phyloP scores from a whole-genome alignment of 2,797 vertebrate species.

The Myotis findleyi region DNA sequence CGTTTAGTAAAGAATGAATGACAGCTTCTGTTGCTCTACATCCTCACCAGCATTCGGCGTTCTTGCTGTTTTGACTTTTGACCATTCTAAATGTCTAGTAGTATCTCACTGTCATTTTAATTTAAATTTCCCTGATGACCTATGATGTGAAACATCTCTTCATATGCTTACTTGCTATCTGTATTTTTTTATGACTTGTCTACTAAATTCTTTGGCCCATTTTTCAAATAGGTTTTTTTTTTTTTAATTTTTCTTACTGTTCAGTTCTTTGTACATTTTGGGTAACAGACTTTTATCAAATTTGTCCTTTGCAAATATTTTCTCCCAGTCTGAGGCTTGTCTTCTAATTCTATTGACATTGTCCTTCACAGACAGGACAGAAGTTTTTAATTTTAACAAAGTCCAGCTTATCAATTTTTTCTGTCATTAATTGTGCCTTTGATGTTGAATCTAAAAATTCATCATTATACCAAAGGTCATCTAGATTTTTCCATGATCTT shows the following conservation, averaged over 20 bases:
- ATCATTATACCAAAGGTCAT: neutral
- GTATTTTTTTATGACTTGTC: neutral
- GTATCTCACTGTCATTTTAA: neutral
- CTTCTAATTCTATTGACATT: neutral
- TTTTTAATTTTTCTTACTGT: neutral
- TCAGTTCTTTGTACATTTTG: neutral
- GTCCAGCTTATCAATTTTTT: neutral
- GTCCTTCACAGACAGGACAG: neutral
- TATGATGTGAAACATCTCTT: neutral
- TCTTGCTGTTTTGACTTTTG: neutral
- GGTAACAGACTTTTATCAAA: neutral
- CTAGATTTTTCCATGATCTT: neutral
- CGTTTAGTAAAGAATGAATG: neutral
- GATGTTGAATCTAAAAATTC: neutral
- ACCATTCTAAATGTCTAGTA: neutral
- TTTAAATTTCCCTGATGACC: neutral
- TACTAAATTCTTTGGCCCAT: neutral
- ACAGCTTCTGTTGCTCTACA: too few species aligned
- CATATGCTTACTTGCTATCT: neutral
- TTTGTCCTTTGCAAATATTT: neutral
- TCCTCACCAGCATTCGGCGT: neutral
- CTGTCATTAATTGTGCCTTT: neutral
- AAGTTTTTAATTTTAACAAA: neutral
- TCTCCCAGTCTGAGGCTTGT: neutral
- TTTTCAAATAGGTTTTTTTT: neutral